Evolutionary conservation across 2,797 vertebrate genomes (phyloP), one percentile per base, ranked within the genome.

Genomic region (Strix occidentalis): DNA sequence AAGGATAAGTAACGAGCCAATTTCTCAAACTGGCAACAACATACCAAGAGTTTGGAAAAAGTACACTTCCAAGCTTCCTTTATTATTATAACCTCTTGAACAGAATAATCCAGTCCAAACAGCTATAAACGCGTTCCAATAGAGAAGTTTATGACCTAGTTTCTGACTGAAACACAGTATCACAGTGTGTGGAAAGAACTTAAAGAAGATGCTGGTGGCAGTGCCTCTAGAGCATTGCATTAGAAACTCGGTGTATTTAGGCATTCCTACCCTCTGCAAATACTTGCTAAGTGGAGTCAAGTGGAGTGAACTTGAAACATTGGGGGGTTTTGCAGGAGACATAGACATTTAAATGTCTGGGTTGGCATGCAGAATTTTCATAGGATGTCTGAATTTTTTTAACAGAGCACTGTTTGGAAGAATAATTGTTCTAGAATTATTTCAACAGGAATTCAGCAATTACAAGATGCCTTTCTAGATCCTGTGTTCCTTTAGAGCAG

Each of bases 51-150:
- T 94, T 96, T 88, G 77, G 82, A 91, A 95, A 91, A 95, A 95
- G 72, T 43, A 10, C 1, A 19, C 72, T 94, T 93, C 56, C 71
- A 72, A 89, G 48, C 64, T 88, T 96, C 84, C 46, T 83, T 96
- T 97, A 94, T 97, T 97, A 93, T 97, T 96, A n/a, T 97, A 96
- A 97, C 95, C 96, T 95, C 96, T 93, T 87, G 94, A 96, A 94
- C 93, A 95, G 96, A 96, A 93, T 82, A 87, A 70, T 66, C 83
- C 85, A 1, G 20, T 92, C 70, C 96, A 92, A 97, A 91, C 2
- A 74, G 82, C 93, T 90, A 92, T 87, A 92, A 96, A 96, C 7
- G 39, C 92, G 93, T 95, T 95, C 94, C 91, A 33, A 65, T 39
- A 72, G 95, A 64, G 81, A 93, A 90, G 86, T 97, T 97, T 96